phyloP scores from a whole-genome alignment of 2,888 invertebrate genomes.

The Tachina fera region DNA sequence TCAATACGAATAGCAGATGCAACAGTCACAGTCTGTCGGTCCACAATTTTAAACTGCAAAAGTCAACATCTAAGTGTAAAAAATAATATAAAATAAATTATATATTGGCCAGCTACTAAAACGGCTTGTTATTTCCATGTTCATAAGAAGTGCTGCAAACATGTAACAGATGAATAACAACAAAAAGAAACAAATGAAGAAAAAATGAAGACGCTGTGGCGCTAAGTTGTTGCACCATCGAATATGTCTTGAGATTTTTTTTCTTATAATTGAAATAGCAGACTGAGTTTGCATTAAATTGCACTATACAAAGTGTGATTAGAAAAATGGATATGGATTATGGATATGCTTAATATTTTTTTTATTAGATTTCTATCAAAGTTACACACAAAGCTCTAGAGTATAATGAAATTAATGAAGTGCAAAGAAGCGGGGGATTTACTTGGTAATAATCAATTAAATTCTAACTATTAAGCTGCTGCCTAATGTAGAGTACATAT shows the following conservation, averaged over 20 bases:
- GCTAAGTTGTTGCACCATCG: slow-evolving; percentile 36
- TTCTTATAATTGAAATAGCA: neutral
- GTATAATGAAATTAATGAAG: too few species aligned
- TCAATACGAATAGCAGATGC: slow-evolving; percentile 43
- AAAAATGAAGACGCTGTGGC: neutral
- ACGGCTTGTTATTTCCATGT: slow-evolving; percentile 37
- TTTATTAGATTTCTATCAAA: neutral
- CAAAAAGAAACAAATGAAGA: neutral
- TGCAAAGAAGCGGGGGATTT: too few species aligned
- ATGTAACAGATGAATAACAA: slow-evolving; percentile 13
- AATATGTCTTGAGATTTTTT: slow-evolving; percentile 11
- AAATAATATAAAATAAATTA: neutral
- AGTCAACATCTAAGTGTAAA: slow-evolving; percentile 5
- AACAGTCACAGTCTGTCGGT: slow-evolving; percentile 17
- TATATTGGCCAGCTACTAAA: slow-evolving; percentile 26
- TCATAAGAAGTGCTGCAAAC: slow-evolving; percentile 48
- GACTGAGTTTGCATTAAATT: neutral
- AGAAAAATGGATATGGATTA: too few species aligned
- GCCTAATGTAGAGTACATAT: too few species aligned
- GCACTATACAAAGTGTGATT: neutral
- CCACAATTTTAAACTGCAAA: neutral
- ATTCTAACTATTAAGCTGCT: too few species aligned
- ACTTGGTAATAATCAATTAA: too few species aligned
- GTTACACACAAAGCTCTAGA: neutral
- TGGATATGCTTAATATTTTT: too few species aligned